phyloP scores from a whole-genome alignment of 2,888 invertebrate genomes.

The Drosophila sordidula region DNA sequence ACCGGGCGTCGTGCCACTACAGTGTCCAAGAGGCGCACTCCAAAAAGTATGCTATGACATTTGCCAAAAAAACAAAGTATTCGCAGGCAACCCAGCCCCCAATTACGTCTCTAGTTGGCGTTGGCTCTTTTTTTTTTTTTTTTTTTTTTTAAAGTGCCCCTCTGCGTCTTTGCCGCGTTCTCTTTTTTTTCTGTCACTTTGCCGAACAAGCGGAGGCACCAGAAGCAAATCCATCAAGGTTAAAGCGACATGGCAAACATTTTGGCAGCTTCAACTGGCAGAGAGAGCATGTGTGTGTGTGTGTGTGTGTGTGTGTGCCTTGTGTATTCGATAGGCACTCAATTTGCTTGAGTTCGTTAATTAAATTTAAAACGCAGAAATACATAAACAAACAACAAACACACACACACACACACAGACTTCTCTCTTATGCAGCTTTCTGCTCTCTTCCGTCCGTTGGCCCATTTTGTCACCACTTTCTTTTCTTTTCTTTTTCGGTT shows the following conservation, averaged over 20 bases:
- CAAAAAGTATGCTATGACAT: slow-evolving; percentile 66
- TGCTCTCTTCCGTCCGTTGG: slow-evolving; percentile 19
- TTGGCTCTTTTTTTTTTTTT: not conserved
- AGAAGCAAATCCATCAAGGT: slow-evolving; percentile 64
- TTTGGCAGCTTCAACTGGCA: slow-evolving; percentile 44
- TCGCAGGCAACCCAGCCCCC: not conserved
- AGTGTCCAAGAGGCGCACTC: slow-evolving; percentile 34
- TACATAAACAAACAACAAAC: slow-evolving; percentile 12
- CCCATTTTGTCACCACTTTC: slow-evolving; percentile 37
- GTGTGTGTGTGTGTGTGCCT: too few species aligned
- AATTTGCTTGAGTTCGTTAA: slow-evolving; percentile 46
- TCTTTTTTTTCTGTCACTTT: slow-evolving; percentile 7
- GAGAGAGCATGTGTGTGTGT: not conserved
- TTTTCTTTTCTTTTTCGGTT: slow-evolving; percentile 3
- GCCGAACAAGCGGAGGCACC: slow-evolving; percentile 12
- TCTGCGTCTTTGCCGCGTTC: not conserved
- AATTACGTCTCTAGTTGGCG: not conserved
- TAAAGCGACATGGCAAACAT: slow-evolving; percentile 67
- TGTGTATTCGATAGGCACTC: slow-evolving; percentile 26
- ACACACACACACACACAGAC: slow-evolving; percentile 2
- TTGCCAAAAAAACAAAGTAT: slow-evolving; percentile 12
- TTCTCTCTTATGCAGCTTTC: slow-evolving; percentile 4
- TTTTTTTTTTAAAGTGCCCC: not conserved
- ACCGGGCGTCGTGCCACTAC: not conserved
- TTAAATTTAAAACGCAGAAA: slow-evolving; percentile 58